Evolutionary conservation across 1,140 invertebrate genomes (phyloP).

Genomic region (Listronotus bonariensis): DNA sequence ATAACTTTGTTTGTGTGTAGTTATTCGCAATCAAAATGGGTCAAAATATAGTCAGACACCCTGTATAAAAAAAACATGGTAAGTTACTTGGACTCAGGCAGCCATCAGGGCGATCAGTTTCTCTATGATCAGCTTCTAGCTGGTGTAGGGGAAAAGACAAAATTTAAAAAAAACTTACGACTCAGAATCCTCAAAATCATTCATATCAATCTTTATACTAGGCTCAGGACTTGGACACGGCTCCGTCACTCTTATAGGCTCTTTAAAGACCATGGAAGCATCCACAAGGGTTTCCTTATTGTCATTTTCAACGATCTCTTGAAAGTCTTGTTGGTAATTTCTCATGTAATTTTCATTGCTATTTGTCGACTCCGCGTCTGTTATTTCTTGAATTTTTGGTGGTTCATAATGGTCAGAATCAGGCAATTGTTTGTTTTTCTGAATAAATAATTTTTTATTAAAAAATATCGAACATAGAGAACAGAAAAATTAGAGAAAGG

Average conservation of each 20-base stretch:
- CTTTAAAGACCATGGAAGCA: constrained; percentile 61
- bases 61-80: too few relatives aligned
- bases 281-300: constrained; percentile 54
- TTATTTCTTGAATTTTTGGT: constrained; percentile 45
- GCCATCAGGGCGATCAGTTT: too few relatives aligned
- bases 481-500: constrained; percentile 48
- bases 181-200: constrained; percentile 63
- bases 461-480: constrained; percentile 36
- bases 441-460: constrained; percentile 20
- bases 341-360: constrained; percentile 19
- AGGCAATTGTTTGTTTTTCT: constrained; percentile 8
- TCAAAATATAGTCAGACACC: too few relatives aligned
- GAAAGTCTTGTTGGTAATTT: constrained; percentile 15
- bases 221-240: constrained; percentile 63
- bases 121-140: too few relatives aligned
- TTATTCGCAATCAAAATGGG: too few relatives aligned
- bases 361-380: constrained; percentile 34
- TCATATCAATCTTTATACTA: constrained; percentile 64
- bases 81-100: too few relatives aligned
- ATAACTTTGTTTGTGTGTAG: too few relatives aligned
- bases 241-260: constrained; percentile 61
- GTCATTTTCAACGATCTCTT: constrained; percentile 47
- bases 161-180: constrained; percentile 24
- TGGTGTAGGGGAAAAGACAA: too few relatives aligned
- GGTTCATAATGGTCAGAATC: constrained; percentile 1